Conservation (phyloP, 2,888 invertebrate genomes). For the Endomychus coccineus region DNA sequence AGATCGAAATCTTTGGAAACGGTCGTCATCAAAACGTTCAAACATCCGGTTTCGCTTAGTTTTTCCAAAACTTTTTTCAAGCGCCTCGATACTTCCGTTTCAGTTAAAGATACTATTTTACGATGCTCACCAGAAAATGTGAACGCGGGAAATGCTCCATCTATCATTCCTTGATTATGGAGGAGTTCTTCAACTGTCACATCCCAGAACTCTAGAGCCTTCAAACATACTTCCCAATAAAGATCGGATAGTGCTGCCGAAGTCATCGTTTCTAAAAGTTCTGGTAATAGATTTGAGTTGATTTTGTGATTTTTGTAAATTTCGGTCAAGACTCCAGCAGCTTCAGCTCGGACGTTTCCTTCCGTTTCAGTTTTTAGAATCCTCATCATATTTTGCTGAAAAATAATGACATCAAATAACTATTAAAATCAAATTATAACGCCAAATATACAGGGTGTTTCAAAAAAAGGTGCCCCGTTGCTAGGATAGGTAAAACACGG, state of each 20-base stretch:
- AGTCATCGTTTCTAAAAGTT: conserved; percentile 58
- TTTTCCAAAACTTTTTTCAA: conserved; percentile 60
- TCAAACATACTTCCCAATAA: conserved; percentile 76
- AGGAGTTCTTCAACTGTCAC: conserved; percentile 58
- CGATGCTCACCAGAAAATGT: conserved; percentile 72
- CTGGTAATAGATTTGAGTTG: conserved; percentile 46
- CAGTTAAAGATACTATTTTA: conserved; percentile 68
- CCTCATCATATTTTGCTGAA: conserved; percentile 47
- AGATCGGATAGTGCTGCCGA: conserved; percentile 62
- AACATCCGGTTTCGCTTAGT: conserved; percentile 60
- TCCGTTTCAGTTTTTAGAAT: conserved; percentile 62
- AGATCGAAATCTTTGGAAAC: conserved; percentile 64
- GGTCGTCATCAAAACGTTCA: conserved; percentile 60
- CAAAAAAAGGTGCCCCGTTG: too few species aligned
- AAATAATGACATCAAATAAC: too few species aligned
- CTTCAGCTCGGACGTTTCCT: conserved; percentile 70
- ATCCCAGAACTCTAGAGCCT: conserved; percentile 66
- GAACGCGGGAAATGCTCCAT: conserved; percentile 68
- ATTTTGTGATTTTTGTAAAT: conserved; percentile 61
- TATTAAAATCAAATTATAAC: too few species aligned
- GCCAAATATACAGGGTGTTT: too few species aligned
- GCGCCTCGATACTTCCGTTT: conserved; percentile 56
- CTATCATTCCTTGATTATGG: conserved; percentile 74
- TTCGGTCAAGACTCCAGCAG: conserved; percentile 57
- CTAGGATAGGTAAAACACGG: too few species aligned